Evolutionary conservation across 2,888 invertebrate genomes (phyloP), one percentile per base, ranked within the genome.

Genomic region (Drosophila bunnanda): DNA sequence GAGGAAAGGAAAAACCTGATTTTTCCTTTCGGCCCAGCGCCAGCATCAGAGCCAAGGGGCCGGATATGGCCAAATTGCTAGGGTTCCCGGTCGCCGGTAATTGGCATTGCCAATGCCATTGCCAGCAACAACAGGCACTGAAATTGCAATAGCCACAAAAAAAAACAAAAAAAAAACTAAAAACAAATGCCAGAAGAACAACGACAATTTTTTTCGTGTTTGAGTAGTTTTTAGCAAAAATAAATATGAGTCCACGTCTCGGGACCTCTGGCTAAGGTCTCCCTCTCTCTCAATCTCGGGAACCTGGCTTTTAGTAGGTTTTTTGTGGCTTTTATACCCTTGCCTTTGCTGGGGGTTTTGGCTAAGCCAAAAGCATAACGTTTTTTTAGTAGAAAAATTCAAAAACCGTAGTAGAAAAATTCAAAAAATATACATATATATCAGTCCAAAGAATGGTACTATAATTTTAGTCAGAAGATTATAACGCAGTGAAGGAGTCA

Each of bases 1-100:
- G 77, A 65, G 70, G 79, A 73, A 70, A 81, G 79, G 77, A 70
- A 81, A 87, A 84, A 84, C 83, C 89, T 70, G 83, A 84, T 84
- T 84, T 75, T 80, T 61, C 76, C 75, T 73, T 71, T 39, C 44
- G 70, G 58, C 70, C 67, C 67, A 74, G 74, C 82, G 50, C 73
- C 76, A 81, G 71, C 62, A 76, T 52, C 52, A 59, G 82, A 68
- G 87, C 88, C 79, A 87, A 38, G 88, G 85, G 90, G 90, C 91
- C 90, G 90, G 91, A 90, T 90, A 91, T 90, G 82, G 83, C 90
- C 82, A 90, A 91, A 90, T 90, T 90, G 90, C 91, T 89, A 89
- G 90, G 91, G 90, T 90, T 89, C 88, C 84, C 78, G 80, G 73
- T 78, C 75, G 84, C 80, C 83, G 79, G 90, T 91, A 91, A 91